A percentile compares a stretch with the other conserved stretches of the same genome.
Conservation (phyloP, 2,113 vertebrate species). For the Anser brachyrhynchus region DNA sequence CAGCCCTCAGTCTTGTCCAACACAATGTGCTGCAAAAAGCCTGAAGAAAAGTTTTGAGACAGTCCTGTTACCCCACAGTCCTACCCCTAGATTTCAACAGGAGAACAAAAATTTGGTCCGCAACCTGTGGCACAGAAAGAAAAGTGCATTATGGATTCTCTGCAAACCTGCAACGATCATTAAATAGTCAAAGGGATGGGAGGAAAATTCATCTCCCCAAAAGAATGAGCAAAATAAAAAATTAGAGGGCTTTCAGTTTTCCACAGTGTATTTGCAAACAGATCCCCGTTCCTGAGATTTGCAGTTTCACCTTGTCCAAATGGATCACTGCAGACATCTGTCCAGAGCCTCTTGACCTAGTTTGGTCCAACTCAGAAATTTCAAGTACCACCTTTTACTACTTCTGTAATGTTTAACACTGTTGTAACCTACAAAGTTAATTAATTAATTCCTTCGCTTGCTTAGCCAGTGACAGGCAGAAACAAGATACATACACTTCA, state of each 20-base stretch:
- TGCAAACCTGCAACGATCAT: background rate
- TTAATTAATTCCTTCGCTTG: background rate
- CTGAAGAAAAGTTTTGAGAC: background rate
- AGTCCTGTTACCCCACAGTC: background rate
- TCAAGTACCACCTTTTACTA: background rate
- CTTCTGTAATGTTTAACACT: background rate
- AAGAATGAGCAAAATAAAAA: background rate
- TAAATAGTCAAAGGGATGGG: background rate
- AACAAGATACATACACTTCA: background rate
- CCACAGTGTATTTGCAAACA: background rate
- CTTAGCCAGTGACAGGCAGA: background rate
- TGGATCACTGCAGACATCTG: background rate
- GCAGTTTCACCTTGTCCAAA: background rate
- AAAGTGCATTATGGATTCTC: background rate
- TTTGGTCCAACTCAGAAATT: background rate
- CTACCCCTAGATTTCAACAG: background rate
- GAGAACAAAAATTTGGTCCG: background rate
- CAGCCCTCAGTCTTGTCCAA: background rate
- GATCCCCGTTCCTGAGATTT: background rate
- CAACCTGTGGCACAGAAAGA: background rate
- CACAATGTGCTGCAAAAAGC: background rate
- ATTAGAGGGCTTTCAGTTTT: background rate
- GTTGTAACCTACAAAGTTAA: background rate
- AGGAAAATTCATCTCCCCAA: background rate
- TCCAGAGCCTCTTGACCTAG: background rate